A percentile compares a stretch with the other conserved stretches of the same genome.
phyloP scores from a whole-genome alignment of 2,888 invertebrate genomes.

The Ormia ochracea region DNA sequence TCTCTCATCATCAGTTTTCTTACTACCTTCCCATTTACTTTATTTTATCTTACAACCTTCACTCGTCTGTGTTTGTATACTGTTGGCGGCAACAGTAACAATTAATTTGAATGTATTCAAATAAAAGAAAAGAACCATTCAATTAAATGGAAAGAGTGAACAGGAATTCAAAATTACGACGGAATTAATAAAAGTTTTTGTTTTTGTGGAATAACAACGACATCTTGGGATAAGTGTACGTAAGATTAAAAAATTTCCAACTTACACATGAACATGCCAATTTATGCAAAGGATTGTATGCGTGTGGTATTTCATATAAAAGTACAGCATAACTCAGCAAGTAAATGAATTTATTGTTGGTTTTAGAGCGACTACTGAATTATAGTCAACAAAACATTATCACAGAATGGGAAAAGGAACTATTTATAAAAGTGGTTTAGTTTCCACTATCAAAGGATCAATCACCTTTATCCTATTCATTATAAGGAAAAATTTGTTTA shows the following conservation, averaged over 20 bases:
- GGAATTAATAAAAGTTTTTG: background rate
- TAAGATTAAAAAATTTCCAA: background rate
- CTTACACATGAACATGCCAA: background rate
- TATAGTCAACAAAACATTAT: too few relatives aligned
- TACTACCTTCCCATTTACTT: too few relatives aligned
- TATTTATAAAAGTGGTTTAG: too few relatives aligned
- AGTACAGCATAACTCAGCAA: background rate
- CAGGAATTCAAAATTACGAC: background rate
- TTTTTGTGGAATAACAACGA: background rate
- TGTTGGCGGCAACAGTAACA: slow-evolving; percentile 5
- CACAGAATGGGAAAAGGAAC: too few relatives aligned
- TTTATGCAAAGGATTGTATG: background rate
- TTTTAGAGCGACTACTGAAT: too few relatives aligned
- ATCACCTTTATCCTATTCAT: too few relatives aligned
- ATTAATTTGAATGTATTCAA: slow-evolving; percentile 38
- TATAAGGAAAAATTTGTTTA: too few relatives aligned
- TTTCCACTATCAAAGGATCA: too few relatives aligned
- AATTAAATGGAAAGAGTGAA: background rate
- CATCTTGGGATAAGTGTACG: background rate
- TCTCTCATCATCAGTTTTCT: too few relatives aligned
- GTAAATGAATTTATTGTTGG: background rate
- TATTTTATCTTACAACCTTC: too few relatives aligned
- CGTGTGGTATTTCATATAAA: background rate
- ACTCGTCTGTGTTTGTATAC: background rate
- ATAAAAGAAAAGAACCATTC: slow-evolving; percentile 3